These are phyloP conservation scores for Theodoxus fluviatilis DNA, from an alignment of 2,888 invertebrate species.

Conservation along the genomic window DNA sequence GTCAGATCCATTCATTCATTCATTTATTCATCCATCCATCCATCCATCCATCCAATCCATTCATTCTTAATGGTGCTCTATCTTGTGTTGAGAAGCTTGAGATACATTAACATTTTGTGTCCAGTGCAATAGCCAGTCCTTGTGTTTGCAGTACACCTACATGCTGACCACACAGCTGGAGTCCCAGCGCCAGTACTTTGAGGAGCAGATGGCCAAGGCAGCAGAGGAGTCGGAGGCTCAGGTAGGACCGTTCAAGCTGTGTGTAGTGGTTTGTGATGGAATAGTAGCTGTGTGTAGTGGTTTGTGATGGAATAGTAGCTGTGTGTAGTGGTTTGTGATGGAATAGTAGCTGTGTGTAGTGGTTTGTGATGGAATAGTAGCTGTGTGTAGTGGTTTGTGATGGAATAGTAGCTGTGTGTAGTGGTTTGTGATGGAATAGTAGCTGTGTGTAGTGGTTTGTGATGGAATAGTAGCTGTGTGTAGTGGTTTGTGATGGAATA, in stretches of 20 bases:
- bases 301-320: background rate
- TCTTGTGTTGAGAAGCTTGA: too few relatives aligned
- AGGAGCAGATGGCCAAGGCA: conserved; percentile 74
- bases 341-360: background rate
- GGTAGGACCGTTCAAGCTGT: conserved; percentile 39
- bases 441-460: too few relatives aligned
- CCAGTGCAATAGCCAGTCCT: too few relatives aligned
- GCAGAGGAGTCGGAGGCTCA: conserved; percentile 61
- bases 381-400: too few relatives aligned
- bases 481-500: too few relatives aligned
- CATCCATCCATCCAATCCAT: background rate
- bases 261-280: background rate
- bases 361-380: background rate
- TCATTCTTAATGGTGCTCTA: too few relatives aligned
- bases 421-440: too few relatives aligned
- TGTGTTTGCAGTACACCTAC: conserved; percentile 78
- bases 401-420: too few relatives aligned
- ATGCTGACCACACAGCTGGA: conserved; percentile 93
- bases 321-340: background rate
- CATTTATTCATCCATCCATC: background rate
- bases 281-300: background rate
- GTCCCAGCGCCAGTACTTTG: conserved; percentile 89
- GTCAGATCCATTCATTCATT: background rate
- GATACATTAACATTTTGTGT: too few relatives aligned
- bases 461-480: too few relatives aligned